phyloP scores from a whole-genome alignment of 2,113 vertebrate species.

The Calidris pygmaea region DNA sequence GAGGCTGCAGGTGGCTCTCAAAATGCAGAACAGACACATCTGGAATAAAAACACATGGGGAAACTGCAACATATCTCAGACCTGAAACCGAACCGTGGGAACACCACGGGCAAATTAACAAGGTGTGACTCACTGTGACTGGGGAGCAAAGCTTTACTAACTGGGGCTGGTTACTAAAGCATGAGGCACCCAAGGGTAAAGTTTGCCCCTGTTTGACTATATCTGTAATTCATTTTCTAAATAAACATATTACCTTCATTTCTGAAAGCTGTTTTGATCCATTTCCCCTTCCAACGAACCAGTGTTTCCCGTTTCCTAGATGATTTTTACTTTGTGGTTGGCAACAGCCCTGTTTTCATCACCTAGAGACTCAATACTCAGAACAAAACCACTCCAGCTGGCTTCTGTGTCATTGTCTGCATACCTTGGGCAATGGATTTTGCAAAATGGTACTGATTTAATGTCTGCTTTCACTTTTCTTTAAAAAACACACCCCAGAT shows the following conservation, averaged over 20 bases:
- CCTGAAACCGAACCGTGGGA: neutral
- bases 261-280: conserved; percentile 5
- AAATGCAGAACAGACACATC: neutral
- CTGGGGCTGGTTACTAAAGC: neutral
- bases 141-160: neutral
- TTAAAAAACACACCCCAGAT: neutral
- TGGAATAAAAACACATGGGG: neutral
- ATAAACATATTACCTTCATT: neutral
- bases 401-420: neutral
- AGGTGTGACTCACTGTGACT: neutral
- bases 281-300: neutral
- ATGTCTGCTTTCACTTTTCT: neutral
- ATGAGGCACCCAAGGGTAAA: neutral
- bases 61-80: neutral
- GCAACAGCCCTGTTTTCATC: conserved; percentile 54
- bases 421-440: neutral
- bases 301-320: conserved; percentile 64
- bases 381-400: conserved; percentile 33
- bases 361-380: conserved; percentile 38
- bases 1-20: neutral
- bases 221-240: neutral
- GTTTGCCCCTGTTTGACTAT: neutral
- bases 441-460: neutral
- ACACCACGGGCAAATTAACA: neutral
- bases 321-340: conserved; percentile 56